Percentiles rank a stretch among this genome's conserved stretches.
phyloP scores from a whole-genome alignment of 2,113 vertebrate genomes.

The Motacilla alba region DNA sequence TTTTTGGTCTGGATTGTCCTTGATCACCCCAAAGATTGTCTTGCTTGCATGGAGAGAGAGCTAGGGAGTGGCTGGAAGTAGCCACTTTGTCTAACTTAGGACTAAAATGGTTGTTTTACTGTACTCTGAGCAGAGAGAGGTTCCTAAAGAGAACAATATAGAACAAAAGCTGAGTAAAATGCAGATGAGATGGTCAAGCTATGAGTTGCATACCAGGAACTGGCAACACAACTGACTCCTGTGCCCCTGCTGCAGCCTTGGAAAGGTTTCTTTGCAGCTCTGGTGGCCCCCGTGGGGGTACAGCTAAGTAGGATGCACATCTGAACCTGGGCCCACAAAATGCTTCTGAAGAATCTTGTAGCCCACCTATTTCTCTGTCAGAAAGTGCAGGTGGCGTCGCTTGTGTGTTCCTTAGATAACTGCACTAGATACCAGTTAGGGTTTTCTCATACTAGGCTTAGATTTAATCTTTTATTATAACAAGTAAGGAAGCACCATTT shows the following conservation, averaged over 20 bases:
- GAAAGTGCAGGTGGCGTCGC: background rate
- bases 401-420: background rate
- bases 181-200: background rate
- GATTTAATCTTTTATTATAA: background rate
- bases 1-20: background rate
- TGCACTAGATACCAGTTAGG: background rate
- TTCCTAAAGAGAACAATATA: background rate
- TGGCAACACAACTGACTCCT: accelerated
- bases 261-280: background rate
- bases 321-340: background rate
- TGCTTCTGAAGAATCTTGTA: background rate
- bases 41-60: background rate
- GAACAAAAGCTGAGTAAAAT: background rate
- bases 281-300: background rate
- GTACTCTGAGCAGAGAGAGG: background rate
- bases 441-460: background rate
- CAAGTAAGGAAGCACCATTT: background rate
- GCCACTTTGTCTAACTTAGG: background rate
- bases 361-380: background rate
- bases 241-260: background rate
- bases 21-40: background rate
- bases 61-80: background rate
- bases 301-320: background rate
- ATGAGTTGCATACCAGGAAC: background rate
- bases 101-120: background rate